A percentile compares a stretch with the other conserved stretches of the same genome.
phyloP scores from a whole-genome alignment of 2,888 invertebrate species.

The Stenoptilia bipunctidactyla region DNA sequence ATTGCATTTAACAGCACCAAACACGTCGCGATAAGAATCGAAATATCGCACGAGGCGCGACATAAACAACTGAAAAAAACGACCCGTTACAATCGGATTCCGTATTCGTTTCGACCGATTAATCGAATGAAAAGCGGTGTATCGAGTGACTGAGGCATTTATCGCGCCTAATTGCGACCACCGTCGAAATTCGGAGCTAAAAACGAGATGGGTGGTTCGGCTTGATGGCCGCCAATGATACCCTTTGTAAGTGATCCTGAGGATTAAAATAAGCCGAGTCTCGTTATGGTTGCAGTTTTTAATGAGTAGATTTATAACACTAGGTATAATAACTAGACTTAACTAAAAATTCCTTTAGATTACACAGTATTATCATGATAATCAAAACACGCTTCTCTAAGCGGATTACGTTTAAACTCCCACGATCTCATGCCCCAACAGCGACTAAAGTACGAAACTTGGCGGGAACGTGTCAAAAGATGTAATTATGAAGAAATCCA shows the following conservation, averaged over 20 bases:
- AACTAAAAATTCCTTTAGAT: slow-evolving; percentile 66
- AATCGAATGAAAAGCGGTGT: slow-evolving; percentile 48
- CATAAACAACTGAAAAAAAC: slow-evolving; percentile 52
- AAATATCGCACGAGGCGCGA: slow-evolving; percentile 38
- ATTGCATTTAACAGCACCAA: slow-evolving; percentile 11
- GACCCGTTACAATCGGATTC: slow-evolving; percentile 51
- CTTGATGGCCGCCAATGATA: no score
- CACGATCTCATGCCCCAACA: slow-evolving; percentile 63
- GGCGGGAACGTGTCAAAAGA: slow-evolving; percentile 68
- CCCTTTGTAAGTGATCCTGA: no score
- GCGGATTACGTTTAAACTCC: slow-evolving; percentile 22
- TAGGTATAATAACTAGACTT: slow-evolving; percentile 60
- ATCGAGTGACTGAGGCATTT: slow-evolving; percentile 56
- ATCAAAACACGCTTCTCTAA: no score
- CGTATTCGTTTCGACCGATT: slow-evolving; percentile 48
- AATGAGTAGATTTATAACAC: no score
- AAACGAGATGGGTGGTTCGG: slow-evolving; percentile 50
- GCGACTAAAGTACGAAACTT: slow-evolving; percentile 61
- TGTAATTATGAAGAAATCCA: slow-evolving; percentile 71
- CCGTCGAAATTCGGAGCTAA: slow-evolving; percentile 39
- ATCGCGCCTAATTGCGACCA: slow-evolving; percentile 63
- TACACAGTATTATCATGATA: slow-evolving; percentile 41
- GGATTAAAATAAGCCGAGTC: no score
- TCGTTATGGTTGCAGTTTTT: no score
- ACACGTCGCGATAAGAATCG: slow-evolving; percentile 27